Conservation (phyloP, 2,113 vertebrate genomes). For the crab-eating macaque (Macaca fascicularis) region DNA sequence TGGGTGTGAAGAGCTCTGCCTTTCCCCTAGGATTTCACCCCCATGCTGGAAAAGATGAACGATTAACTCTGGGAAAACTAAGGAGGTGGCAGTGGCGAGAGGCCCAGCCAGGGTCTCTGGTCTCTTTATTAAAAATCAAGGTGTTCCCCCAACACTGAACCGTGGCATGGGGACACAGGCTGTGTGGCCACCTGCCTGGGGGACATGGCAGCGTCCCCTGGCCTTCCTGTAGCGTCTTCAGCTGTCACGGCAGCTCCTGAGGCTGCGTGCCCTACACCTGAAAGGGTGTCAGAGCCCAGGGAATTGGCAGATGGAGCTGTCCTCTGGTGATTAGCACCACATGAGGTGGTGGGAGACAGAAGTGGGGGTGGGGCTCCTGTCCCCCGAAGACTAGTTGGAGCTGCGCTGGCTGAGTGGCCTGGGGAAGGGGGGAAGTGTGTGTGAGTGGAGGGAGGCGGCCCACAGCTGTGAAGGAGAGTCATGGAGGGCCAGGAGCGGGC, state of each 20-base stretch:
- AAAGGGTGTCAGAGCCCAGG: constrained; percentile 65
- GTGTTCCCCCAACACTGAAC: not conserved
- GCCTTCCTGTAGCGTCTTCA: not conserved
- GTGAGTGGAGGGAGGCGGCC: not conserved
- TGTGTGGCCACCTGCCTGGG: not conserved
- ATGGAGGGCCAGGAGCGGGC: not conserved
- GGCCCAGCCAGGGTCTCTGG: not conserved
- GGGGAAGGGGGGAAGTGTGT: too few relatives aligned
- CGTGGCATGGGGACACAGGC: not conserved
- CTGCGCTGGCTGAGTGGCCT: not conserved
- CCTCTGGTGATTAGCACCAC: constrained; percentile 17
- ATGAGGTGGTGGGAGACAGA: not conserved
- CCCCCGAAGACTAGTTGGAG: not conserved
- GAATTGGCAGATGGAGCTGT: constrained; percentile 45
- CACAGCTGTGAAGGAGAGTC: not conserved
- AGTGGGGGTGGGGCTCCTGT: not conserved
- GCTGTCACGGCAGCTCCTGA: not conserved
- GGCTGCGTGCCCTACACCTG: not conserved
- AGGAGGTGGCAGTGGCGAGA: not conserved
- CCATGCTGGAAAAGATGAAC: not conserved
- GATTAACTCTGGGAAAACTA: rapidly evolving
- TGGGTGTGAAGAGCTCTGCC: too few relatives aligned
- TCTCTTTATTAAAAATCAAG: not conserved
- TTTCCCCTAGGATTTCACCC: not conserved
- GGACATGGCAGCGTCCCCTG: not conserved